phyloP scores from a whole-genome alignment of 2,113 vertebrate genomes.

The Lepidothrix coronata region DNA sequence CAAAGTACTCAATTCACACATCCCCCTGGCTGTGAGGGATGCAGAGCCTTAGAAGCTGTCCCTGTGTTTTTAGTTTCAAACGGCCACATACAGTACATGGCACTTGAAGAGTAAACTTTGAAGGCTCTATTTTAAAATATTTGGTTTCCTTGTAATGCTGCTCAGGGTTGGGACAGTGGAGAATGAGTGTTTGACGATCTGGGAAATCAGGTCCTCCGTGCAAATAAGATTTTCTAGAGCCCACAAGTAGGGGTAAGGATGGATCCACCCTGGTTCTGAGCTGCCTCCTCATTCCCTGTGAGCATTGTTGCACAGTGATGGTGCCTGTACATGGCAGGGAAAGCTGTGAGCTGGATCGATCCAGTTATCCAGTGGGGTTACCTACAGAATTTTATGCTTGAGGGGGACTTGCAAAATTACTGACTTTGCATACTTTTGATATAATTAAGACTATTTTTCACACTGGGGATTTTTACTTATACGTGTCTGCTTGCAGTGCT shows the following conservation, averaged over 20 bases:
- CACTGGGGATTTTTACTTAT: neutral
- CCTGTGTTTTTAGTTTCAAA: neutral
- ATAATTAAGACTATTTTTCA: neutral
- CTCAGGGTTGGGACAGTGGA: neutral
- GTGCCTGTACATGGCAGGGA: fast-evolving
- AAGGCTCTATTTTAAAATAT: neutral
- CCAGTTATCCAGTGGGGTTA: neutral
- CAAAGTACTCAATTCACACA: neutral
- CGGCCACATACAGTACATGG: neutral
- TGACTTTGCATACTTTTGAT: neutral
- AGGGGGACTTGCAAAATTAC: neutral
- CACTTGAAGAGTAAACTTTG: neutral
- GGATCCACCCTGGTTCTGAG: neutral
- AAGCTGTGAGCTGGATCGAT: neutral
- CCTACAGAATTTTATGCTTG: neutral
- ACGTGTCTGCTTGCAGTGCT: neutral
- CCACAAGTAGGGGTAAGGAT: neutral
- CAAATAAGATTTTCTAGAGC: neutral
- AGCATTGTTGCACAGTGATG: neutral
- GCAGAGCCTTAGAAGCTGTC: neutral
- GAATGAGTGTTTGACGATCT: neutral
- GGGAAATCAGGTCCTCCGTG: neutral
- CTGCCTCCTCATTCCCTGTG: neutral
- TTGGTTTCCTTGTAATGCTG: neutral
- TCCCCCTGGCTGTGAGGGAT: neutral